Base-by-base conservation (phyloP, 1,140 invertebrate species). In the Bombus superbus region DNA sequence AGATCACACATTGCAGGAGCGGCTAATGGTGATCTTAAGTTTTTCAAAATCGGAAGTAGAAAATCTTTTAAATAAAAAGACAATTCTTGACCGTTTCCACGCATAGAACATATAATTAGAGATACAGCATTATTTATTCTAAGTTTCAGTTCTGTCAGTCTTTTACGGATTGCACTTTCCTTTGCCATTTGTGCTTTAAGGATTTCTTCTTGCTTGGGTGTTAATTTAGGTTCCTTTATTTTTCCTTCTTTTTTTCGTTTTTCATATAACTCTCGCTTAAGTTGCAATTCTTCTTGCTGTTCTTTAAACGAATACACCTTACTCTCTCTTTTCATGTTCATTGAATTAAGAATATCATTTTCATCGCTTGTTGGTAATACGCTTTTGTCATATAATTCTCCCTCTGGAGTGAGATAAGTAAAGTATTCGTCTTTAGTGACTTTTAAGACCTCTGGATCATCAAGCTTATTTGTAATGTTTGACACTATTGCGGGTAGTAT, bases 281-380 rank as follows among this genome's bases (percentile, higher is more conserved):
- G 94, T 92, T 99, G 98, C 81, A 99, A 94, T 94, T 99, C 99
- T 93, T 99, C 99, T 92, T 99, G 96, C 94, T 99, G 99, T 91
- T 99, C 99, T 93, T 99, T 99, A 93, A 98, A 99, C 32, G 98
- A 99, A 94, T 99, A 99, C 5, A 97, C 98, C 95, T 99, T 99
- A 93, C 98, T 99, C 93, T 99, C 99, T 66, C 99, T 96, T 95
- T 99, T 99, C 92, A 99, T 96, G 91, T 99, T 99, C 95, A 98
- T 97, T 32, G 97, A 96, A 75, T 96, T 96, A 91, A 96, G 90
- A 57, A 96, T 95, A 68, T 95, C 96, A 86, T 96, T 96, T 81
- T 96, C 97, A 76, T 97, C 96, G 87, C 96, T 96, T 3, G 97
- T 97, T 13, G 98, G 98, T 78, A 99, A 95, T 4, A 99, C 97